These are phyloP conservation scores for Phoebastria nigripes DNA, from an alignment of 2,797 vertebrate genomes.

Conservation along the genomic window DNA sequence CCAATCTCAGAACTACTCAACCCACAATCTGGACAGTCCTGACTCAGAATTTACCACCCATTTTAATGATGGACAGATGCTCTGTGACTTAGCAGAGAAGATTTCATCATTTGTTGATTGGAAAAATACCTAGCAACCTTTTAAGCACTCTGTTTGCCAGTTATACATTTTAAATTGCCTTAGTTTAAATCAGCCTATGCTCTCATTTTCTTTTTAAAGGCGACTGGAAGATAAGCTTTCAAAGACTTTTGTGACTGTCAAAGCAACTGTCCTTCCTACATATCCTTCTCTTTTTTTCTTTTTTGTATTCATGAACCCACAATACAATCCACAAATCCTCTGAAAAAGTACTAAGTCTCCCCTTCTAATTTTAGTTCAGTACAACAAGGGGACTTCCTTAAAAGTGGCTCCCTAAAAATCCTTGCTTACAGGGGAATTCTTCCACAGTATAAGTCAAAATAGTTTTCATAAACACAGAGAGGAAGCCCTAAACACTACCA, in stretches of 20 bases:
- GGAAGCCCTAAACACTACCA: background rate
- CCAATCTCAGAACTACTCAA: background rate
- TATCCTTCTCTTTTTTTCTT: background rate
- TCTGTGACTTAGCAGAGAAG: background rate
- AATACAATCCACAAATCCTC: background rate
- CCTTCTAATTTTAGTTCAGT: background rate
- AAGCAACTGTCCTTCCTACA: background rate
- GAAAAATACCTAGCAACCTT: background rate
- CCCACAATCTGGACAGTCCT: background rate
- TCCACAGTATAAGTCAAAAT: background rate
- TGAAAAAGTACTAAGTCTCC: background rate
- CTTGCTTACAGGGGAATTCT: background rate
- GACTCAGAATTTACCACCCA: background rate
- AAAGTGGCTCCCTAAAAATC: background rate
- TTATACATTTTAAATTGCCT: background rate
- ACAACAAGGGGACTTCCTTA: background rate
- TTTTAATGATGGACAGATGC: background rate
- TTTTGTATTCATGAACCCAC: background rate
- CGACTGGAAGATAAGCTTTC: background rate
- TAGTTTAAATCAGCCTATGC: background rate
- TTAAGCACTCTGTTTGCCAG: background rate
- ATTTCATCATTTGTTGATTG: background rate
- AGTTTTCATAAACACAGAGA: background rate
- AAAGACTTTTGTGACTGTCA: background rate
- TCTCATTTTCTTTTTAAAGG: background rate